phyloP scores from a whole-genome alignment of 2,888 invertebrate genomes.

The Chrysolina haemoptera region DNA sequence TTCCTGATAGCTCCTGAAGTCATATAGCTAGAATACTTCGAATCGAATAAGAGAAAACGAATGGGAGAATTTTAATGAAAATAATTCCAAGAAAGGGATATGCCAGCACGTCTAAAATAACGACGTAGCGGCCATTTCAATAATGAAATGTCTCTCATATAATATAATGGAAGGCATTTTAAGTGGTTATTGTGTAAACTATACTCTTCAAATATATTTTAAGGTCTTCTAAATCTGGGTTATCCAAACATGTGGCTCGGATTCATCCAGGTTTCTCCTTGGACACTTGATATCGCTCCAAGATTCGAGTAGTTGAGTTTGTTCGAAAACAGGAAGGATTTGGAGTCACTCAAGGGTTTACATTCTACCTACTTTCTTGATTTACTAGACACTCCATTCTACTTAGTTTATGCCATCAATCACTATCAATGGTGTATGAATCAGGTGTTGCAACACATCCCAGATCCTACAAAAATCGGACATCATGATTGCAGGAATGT shows the following conservation, averaged over 20 bases:
- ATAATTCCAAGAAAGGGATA: background rate
- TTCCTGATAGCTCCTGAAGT: background rate
- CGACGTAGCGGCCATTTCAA: background rate
- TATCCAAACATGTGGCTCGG: constrained; percentile 3
- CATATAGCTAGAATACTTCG: background rate
- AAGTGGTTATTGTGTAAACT: background rate
- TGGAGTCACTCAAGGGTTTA: no score
- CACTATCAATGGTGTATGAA: no score
- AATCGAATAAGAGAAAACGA: background rate
- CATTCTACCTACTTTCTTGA: no score
- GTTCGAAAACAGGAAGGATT: no score
- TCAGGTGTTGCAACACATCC: no score
- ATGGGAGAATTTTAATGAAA: constrained; percentile 15
- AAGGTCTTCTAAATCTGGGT: background rate
- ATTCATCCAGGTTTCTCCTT: constrained; percentile 1
- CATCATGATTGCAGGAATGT: no score
- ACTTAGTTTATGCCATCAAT: no score
- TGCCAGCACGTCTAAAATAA: background rate
- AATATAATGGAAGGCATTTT: constrained; percentile 8
- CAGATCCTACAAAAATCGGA: no score
- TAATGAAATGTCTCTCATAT: background rate
- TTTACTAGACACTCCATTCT: no score
- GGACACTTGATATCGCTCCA: constrained; percentile 1
- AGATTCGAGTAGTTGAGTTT: background rate
- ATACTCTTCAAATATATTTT: constrained; percentile 13